A percentile compares a stretch with the other conserved stretches of the same genome.
Evolutionary conservation across 2,113 vertebrate species (phyloP).

Genomic region (Macrotus californicus): DNA sequence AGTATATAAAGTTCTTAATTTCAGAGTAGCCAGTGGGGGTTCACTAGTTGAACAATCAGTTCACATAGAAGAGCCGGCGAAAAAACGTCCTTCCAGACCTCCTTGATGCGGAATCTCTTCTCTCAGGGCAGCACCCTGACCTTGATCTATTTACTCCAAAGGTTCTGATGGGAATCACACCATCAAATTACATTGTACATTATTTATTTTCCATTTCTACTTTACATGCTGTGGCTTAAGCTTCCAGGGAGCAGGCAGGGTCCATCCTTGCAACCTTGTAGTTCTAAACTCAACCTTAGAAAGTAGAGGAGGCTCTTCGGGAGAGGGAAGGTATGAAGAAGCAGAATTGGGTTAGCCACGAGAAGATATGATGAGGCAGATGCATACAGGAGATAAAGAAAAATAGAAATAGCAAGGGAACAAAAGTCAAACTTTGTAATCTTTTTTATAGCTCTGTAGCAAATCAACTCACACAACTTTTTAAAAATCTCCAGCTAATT

Average conservation of each 20-base stretch:
- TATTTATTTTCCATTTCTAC: constrained; percentile 64
- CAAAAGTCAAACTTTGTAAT: neutral
- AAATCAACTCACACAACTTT: neutral
- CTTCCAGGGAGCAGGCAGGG: neutral
- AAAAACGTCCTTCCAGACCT: neutral
- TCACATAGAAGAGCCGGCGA: neutral
- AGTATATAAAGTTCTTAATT: neutral
- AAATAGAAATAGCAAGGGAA: neutral
- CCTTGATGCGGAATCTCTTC: neutral
- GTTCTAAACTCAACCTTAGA: neutral
- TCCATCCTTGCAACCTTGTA: constrained; percentile 18
- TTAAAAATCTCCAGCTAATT: neutral
- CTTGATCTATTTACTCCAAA: neutral
- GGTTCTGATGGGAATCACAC: constrained; percentile 40
- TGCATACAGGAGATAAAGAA: neutral
- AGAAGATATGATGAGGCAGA: neutral
- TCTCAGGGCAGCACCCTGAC: neutral
- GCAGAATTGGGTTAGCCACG: neutral
- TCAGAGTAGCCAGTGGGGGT: neutral
- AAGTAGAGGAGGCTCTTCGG: neutral
- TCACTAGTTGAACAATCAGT: neutral
- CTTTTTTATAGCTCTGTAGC: neutral
- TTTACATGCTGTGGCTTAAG: constrained; percentile 40
- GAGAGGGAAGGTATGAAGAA: neutral
- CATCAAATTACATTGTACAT: constrained; percentile 53